phyloP scores from a whole-genome alignment of 2,888 invertebrate genomes.

The Agonum fuliginosum region DNA sequence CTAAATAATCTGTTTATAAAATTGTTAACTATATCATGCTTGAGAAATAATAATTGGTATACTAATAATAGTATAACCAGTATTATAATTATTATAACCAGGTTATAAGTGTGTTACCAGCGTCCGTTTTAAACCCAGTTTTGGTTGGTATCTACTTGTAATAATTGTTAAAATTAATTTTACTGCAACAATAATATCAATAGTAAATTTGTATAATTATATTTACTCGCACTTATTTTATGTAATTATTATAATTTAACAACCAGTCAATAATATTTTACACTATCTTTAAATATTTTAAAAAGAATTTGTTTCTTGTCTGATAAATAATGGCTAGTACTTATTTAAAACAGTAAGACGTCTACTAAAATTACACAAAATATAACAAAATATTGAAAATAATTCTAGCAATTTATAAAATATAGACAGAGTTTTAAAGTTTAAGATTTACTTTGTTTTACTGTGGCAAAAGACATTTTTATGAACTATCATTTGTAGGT shows the following conservation, averaged over 20 bases:
- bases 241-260: slow-evolving; percentile 26
- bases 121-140: neutral
- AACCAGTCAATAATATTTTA: slow-evolving; percentile 23
- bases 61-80: neutral
- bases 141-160: too few species aligned
- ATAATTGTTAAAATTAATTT: neutral
- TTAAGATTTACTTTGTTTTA: neutral
- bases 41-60: neutral
- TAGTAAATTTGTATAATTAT: slow-evolving; percentile 1
- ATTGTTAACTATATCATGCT: neutral
- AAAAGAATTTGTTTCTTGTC: neutral
- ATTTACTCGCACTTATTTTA: slow-evolving; percentile 20
- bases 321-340: slow-evolving; percentile 39
- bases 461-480: slow-evolving; percentile 10
- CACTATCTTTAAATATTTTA: slow-evolving; percentile 32
- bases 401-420: slow-evolving; percentile 3
- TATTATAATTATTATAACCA: too few species aligned
- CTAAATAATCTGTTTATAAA: neutral
- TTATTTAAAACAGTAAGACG: slow-evolving; percentile 39
- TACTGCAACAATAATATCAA: neutral
- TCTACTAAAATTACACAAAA: slow-evolving; percentile 1
- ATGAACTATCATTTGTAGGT: slow-evolving; percentile 3
- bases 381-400: too few species aligned
- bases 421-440: too few species aligned
- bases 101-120: neutral